Conservation (phyloP, 2,888 invertebrate genomes). For the Sinohyriopsis cumingii region DNA sequence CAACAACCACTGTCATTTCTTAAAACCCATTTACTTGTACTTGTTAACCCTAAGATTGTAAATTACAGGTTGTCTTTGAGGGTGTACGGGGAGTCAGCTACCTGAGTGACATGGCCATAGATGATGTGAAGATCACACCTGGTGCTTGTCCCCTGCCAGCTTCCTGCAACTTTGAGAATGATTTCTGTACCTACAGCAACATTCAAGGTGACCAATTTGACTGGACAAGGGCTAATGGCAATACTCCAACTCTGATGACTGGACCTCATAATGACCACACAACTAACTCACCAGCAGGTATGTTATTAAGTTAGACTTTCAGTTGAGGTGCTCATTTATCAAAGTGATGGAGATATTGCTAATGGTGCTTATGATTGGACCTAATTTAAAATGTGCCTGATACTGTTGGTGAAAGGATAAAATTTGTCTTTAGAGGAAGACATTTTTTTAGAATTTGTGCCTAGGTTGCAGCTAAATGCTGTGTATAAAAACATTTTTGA, state of each 20-base stretch:
- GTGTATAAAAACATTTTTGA: too few relatives aligned
- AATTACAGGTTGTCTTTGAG: constrained; percentile 55
- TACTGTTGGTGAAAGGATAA: too few relatives aligned
- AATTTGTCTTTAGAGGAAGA: too few relatives aligned
- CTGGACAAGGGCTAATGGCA: constrained; percentile 53
- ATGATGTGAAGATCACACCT: constrained; percentile 54
- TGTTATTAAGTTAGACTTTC: not conserved
- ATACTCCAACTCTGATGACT: constrained; percentile 41
- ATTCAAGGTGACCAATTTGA: constrained; percentile 52
- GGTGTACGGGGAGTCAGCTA: constrained; percentile 40
- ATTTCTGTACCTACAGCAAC: constrained; percentile 57
- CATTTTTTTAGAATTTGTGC: too few relatives aligned
- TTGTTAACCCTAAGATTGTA: too few relatives aligned
- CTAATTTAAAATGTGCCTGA: too few relatives aligned
- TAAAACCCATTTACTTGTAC: too few relatives aligned
- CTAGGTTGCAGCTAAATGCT: too few relatives aligned
- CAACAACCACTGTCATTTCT: too few relatives aligned
- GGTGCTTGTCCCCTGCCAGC: constrained; percentile 54
- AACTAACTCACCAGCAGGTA: constrained; percentile 45
- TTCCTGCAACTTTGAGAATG: constrained; percentile 59
- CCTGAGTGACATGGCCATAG: constrained; percentile 61
- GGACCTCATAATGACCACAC: constrained; percentile 61
- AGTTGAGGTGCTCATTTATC: not conserved
- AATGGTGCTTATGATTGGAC: too few relatives aligned
- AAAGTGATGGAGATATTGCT: too few relatives aligned